These are phyloP conservation scores for Catocala sponsa DNA, from an alignment of 2,888 invertebrate species.

Conservation along the genomic window DNA sequence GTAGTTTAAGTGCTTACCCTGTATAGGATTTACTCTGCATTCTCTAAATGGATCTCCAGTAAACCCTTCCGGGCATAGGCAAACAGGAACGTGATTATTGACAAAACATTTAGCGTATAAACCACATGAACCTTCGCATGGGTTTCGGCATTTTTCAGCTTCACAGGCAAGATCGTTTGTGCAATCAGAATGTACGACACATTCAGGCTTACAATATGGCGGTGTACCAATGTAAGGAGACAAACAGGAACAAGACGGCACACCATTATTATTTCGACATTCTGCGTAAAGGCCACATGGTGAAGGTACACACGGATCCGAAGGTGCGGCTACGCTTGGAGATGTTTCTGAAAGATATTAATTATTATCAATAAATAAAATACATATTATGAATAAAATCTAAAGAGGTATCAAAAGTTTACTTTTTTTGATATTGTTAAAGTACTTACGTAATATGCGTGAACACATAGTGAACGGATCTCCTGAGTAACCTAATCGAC, in stretches of 20 bases:
- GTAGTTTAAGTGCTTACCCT: constrained; percentile 61
- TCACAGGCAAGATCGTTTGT: constrained; percentile 90
- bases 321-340: constrained; percentile 70
- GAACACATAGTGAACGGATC: constrained; percentile 91
- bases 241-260: constrained; percentile 92
- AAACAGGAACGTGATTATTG: constrained; percentile 92
- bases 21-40: constrained; percentile 86
- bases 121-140: constrained; percentile 91
- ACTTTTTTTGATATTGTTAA: not conserved
- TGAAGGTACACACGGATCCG: constrained; percentile 91
- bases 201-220: constrained; percentile 90
- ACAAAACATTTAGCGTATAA: constrained; percentile 90
- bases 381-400: not conserved
- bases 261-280: constrained; percentile 91
- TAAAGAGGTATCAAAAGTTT: too few relatives aligned
- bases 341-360: constrained; percentile 64
- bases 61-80: constrained; percentile 90
- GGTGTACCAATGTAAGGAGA: constrained; percentile 90
- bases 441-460: constrained; percentile 86
- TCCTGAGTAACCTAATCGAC: constrained; percentile 90
- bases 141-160: constrained; percentile 90
- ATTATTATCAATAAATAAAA: constrained; percentile 12
- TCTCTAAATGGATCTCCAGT: constrained; percentile 92
- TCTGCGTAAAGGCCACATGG: constrained; percentile 92
- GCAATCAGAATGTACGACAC: constrained; percentile 90